Base-by-base conservation (phyloP, 2,113 vertebrate genomes). In the Malurus melanocephalus region DNA sequence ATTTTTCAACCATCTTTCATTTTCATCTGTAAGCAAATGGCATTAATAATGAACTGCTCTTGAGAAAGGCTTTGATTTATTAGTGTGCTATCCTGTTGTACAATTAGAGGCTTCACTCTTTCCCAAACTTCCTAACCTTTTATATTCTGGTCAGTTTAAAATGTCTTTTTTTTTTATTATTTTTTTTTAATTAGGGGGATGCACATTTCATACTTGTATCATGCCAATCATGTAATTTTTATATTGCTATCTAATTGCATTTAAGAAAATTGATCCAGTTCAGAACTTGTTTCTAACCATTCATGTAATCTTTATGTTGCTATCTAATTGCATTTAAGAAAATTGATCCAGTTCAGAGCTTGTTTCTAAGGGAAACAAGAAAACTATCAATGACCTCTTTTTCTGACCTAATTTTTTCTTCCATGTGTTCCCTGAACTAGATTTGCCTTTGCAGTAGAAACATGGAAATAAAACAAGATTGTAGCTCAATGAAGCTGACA, bases 1-100 rank as follows among this genome's bases (percentile, higher is more conserved):
- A 91, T 91, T 86, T 93, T 86, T 62, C 57, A 72, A 71, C 60
- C 33, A 83, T 78, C n/a, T 91, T 92, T 93, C 72, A 65, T 91
- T 91, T 91, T 72, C 19, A 61, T 84, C 51, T 72, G 14, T 69
- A 81, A 51, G 62, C 33, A 92, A 92, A 78, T 53, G 32, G 13
- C 74, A 81, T 88, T 88, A 81, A 91, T 78, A 91, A 84, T 93
- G 59, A 94, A 92, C 40, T 32, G 21, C 10, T 57, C 61, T 55
- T 62, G 76, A 90, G 61, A 81, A 91, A 75, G 24, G 5, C n/a
- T 94, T 86, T 93, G 85, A 90, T 80, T 45, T 91, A 68, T 72
- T 88, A 80, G 42, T 49, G 42, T 40, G 23, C n/a, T 78, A 68
- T 33, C 38, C 17, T 75, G 57, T 59, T 72, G 51, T 26, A 84